phyloP scores from a whole-genome alignment of 2,113 vertebrate species.

The Meles meles region DNA sequence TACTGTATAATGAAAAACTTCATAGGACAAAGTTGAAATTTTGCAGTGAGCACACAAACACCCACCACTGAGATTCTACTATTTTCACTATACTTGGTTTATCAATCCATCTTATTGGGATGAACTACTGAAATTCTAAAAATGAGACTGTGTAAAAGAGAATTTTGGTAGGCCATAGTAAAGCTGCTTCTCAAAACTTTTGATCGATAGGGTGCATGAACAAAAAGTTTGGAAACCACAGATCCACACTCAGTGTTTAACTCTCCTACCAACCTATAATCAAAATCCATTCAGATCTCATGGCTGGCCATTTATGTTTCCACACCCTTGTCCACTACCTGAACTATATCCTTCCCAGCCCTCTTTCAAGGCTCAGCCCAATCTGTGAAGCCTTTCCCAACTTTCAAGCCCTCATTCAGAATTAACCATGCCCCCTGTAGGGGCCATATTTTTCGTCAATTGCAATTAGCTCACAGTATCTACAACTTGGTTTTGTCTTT shows the following conservation, averaged over 20 bases:
- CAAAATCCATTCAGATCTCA: conserved; percentile 21
- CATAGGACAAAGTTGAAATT: conserved; percentile 7
- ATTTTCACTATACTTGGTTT: not conserved
- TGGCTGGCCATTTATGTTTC: not conserved
- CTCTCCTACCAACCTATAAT: not conserved
- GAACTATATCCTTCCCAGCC: not conserved
- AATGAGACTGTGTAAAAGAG: not conserved
- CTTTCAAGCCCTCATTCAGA: not conserved
- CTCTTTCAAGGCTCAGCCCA: not conserved
- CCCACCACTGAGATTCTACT: not conserved
- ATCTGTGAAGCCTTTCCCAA: not conserved
- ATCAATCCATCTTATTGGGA: not conserved
- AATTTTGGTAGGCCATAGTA: not conserved
- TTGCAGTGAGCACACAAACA: not conserved
- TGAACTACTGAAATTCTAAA: not conserved
- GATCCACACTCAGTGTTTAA: not conserved
- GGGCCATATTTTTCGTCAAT: not conserved
- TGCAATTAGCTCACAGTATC: not conserved
- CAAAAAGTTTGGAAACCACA: not conserved
- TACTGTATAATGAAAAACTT: conserved; percentile 20
- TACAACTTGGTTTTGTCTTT: conserved; percentile 25
- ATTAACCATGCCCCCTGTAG: not conserved
- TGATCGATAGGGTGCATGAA: not conserved
- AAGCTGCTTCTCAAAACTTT: not conserved
- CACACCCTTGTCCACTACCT: not conserved